phyloP scores from a whole-genome alignment of 2,797 vertebrate genomes.

The Cossypha heuglini region DNA sequence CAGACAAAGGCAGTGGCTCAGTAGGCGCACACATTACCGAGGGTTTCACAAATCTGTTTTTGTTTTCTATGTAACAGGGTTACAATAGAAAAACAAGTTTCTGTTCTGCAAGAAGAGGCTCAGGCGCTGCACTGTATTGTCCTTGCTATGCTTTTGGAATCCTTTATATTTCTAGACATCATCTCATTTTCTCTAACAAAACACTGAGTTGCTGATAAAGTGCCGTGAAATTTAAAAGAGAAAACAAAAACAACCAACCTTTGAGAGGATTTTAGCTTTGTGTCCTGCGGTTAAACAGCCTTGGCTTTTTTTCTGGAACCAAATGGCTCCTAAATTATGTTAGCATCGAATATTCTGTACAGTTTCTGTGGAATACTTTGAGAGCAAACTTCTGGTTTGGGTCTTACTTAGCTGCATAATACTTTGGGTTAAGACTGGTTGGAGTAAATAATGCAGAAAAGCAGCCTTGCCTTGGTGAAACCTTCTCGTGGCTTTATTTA shows the following conservation, averaged over 20 bases:
- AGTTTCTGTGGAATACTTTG: not conserved
- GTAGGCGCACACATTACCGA: not conserved
- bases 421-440: not conserved
- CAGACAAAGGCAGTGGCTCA: not conserved
- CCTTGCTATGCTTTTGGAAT: not conserved
- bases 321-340: not conserved
- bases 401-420: not conserved
- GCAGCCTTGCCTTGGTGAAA: accelerated
- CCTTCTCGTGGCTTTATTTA: not conserved
- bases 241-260: not conserved
- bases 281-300: not conserved
- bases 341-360: not conserved
- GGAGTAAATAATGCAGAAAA: not conserved
- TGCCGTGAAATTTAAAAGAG: not conserved
- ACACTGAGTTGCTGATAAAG: not conserved
- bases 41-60: not conserved
- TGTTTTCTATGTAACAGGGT: not conserved
- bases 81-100: not conserved
- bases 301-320: not conserved
- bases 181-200: not conserved
- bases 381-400: not conserved
- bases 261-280: not conserved
- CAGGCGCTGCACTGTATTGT: not conserved
- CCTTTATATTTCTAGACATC: not conserved
- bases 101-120: not conserved